Evolutionary conservation across 1,140 invertebrate species (phyloP).

Genomic region (Microplitis demolitor): DNA sequence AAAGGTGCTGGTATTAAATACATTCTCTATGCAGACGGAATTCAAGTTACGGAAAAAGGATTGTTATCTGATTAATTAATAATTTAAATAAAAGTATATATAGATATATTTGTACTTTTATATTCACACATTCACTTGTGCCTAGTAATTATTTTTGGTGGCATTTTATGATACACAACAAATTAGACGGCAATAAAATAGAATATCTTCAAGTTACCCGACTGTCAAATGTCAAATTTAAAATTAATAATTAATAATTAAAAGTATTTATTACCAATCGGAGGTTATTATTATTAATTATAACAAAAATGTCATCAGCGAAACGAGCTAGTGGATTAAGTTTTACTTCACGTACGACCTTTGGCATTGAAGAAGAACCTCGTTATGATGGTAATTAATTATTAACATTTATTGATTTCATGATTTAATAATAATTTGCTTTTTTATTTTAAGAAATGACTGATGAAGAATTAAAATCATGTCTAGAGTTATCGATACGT

Average conservation of each 20-base stretch:
- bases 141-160: too few relatives aligned
- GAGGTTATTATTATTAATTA: too few relatives aligned
- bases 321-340: slow-evolving; percentile 11
- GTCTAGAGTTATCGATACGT: slow-evolving; percentile 30
- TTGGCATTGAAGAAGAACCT: slow-evolving; percentile 28
- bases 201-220: too few relatives aligned
- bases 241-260: too few relatives aligned
- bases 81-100: background rate
- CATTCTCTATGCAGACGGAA: slow-evolving; percentile 44
- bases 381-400: slow-evolving; percentile 27
- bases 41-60: slow-evolving; percentile 46
- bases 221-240: too few relatives aligned
- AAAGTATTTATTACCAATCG: too few relatives aligned
- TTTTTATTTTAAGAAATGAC: slow-evolving; percentile 33
- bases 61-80: slow-evolving; percentile 1
- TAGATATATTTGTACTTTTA: background rate
- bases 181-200: too few relatives aligned
- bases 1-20: slow-evolving; percentile 54
- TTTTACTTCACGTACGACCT: slow-evolving; percentile 24
- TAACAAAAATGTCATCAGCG: too few relatives aligned
- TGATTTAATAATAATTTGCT: background rate
- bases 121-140: background rate
- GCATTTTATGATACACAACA: too few relatives aligned
- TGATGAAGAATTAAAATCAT: slow-evolving; percentile 35
- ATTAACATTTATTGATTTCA: background rate